Conservation (phyloP, 2,888 invertebrate genomes). For the Ernsta delagoae region DNA sequence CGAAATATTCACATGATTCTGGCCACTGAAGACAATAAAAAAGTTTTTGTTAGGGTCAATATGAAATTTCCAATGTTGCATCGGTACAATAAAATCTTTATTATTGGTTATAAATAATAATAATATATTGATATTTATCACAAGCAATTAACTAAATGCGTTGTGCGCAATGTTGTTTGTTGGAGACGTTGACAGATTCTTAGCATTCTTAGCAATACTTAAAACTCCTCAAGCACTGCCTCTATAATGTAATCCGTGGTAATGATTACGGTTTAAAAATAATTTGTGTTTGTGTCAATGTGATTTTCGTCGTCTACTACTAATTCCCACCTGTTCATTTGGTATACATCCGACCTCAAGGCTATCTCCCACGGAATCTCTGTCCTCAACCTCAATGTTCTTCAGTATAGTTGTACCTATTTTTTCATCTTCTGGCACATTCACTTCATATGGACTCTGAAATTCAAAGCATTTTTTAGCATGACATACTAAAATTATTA, state of each 20-base stretch:
- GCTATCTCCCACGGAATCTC: conserved; percentile 92
- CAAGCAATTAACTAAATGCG: not conserved
- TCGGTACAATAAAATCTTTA: too few relatives aligned
- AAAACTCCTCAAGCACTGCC: too few relatives aligned
- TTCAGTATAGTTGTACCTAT: conserved; percentile 89
- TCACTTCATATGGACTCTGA: conserved; percentile 92
- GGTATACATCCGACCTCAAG: conserved; percentile 89
- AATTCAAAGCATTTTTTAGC: conserved; percentile 1
- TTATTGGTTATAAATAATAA: too few relatives aligned
- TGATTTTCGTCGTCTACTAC: not conserved
- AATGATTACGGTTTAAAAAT: too few relatives aligned
- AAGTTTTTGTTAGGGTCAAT: not conserved
- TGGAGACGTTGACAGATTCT: not conserved
- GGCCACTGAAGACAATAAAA: conserved; percentile 79
- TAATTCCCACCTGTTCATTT: conserved; percentile 64
- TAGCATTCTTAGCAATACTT: not conserved
- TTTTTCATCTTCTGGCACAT: conserved; percentile 90
- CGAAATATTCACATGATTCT: conserved; percentile 89
- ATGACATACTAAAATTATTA: too few relatives aligned
- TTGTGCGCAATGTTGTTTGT: not conserved
- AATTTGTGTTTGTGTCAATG: not conserved
- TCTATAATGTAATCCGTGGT: too few relatives aligned
- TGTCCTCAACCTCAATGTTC: conserved; percentile 90
- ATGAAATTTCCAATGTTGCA: too few relatives aligned
- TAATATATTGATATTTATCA: not conserved